Percentiles rank a stretch among this genome's conserved stretches.
These are phyloP conservation scores for Bettongia penicillata DNA, from an alignment of 2,113 vertebrate species.

Conservation along the genomic window DNA sequence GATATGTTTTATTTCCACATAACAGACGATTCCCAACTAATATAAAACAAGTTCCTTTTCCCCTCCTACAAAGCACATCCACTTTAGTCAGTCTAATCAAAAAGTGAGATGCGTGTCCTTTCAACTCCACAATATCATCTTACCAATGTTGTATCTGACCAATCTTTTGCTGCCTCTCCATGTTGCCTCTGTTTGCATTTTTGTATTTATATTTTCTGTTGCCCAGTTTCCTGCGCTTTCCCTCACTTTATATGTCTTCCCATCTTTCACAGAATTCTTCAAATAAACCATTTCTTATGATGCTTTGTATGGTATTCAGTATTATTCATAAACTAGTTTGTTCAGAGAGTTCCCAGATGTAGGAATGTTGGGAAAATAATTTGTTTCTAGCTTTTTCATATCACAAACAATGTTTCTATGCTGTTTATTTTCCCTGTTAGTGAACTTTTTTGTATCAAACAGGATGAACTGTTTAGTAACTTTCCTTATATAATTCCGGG, in stretches of 20 bases:
- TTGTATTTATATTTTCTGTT: background rate
- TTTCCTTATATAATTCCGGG: background rate
- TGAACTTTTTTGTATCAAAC: background rate
- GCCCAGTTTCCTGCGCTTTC: background rate
- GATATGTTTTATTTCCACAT: background rate
- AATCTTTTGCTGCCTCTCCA: background rate
- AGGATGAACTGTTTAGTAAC: background rate
- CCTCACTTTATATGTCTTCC: background rate
- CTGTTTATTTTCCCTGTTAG: background rate
- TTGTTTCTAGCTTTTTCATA: background rate
- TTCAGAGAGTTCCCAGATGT: background rate
- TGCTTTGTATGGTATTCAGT: background rate
- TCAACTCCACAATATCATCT: background rate
- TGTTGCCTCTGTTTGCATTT: background rate
- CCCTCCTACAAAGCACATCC: background rate
- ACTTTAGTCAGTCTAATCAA: background rate
- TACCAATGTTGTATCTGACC: background rate
- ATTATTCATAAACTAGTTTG: background rate
- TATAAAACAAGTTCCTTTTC: background rate
- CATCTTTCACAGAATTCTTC: background rate
- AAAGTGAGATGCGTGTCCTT: background rate
- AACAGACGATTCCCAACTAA: background rate
- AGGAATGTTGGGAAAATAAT: background rate
- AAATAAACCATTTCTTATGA: background rate
- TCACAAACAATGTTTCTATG: background rate